phyloP scores from a whole-genome alignment of 64 coral and sea anemone genomes.

The Platygyra sinensis region DNA sequence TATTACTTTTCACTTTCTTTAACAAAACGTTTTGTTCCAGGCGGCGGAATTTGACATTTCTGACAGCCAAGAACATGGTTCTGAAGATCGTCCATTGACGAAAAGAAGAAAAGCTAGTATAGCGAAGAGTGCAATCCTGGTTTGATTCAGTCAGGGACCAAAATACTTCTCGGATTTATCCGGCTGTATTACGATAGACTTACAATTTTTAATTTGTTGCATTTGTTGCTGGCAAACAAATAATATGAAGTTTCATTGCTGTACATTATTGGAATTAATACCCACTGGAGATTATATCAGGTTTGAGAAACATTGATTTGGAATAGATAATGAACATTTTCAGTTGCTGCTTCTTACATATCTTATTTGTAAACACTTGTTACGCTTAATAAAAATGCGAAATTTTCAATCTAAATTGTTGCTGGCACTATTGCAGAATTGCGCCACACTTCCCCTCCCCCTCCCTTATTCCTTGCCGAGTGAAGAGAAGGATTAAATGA shows the following conservation, averaged over 20 bases:
- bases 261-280: not conserved
- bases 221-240: not conserved
- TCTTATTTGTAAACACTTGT: too few species aligned
- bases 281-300: too few species aligned
- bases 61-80: slow-evolving; percentile 56
- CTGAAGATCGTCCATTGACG: slow-evolving; percentile 23
- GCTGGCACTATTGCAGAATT: too few species aligned
- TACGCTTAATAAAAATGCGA: too few species aligned
- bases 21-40: slow-evolving; percentile 10
- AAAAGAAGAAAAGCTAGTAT: slow-evolving; percentile 66
- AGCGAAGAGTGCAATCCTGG: slow-evolving; percentile 50
- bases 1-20: not conserved
- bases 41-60: slow-evolving; percentile 68
- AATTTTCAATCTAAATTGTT: too few species aligned
- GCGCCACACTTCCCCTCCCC: too few species aligned
- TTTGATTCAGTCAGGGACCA: slow-evolving; percentile 21
- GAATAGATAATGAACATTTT: not conserved
- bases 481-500: too few species aligned
- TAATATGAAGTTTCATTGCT: not conserved
- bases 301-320: not conserved
- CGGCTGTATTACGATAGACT: not conserved
- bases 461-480: too few species aligned
- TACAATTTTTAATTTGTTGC: too few species aligned
- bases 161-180: not conserved
- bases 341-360: too few species aligned